These are phyloP conservation scores for Progne subis DNA, from an alignment of 2,113 vertebrate species.

Conservation along the genomic window DNA sequence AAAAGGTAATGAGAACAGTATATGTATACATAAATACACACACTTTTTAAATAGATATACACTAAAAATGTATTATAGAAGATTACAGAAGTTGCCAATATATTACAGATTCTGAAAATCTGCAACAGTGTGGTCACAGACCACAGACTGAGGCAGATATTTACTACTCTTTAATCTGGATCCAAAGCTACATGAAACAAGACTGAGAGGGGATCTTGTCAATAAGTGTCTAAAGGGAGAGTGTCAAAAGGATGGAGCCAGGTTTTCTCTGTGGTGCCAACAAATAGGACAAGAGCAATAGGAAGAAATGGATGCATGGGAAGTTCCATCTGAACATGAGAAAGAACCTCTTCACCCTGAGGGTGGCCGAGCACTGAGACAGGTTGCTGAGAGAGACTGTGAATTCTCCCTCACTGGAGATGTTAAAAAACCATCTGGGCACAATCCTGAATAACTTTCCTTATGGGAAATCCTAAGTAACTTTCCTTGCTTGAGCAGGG, in stretches of 20 bases:
- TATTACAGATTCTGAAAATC: not conserved
- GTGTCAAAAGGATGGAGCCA: not conserved
- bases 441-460: not conserved
- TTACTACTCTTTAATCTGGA: not conserved
- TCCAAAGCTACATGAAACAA: not conserved
- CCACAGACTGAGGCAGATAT: not conserved
- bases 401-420: not conserved
- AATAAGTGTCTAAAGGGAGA: not conserved
- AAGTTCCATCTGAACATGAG: not conserved
- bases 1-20: not conserved
- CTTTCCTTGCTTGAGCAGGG: not conserved
- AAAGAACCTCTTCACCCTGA: not conserved
- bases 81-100: not conserved
- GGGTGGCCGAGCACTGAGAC: fast-evolving
- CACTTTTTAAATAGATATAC: not conserved
- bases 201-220: not conserved
- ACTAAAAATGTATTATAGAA: not conserved
- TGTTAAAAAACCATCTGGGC: not conserved
- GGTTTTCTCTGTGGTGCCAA: not conserved
- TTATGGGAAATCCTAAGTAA: not conserved
- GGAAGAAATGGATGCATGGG: fast-evolving
- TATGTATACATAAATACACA: not conserved
- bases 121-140: not conserved
- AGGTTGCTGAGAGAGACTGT: not conserved
- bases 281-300: not conserved